Base-by-base conservation (phyloP, 2,888 invertebrate species). In the Tethea ocularis region DNA sequence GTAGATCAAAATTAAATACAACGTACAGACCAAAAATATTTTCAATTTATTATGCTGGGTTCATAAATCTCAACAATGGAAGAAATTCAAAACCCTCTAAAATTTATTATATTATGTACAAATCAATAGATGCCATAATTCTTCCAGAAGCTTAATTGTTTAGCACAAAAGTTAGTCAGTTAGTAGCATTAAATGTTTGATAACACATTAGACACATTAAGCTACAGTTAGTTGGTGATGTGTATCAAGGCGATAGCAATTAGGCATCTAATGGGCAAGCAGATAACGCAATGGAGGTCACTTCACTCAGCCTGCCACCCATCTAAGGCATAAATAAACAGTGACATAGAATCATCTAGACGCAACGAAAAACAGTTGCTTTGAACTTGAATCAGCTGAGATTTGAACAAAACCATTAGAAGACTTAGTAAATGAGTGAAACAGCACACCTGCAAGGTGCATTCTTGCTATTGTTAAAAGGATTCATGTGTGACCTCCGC, bases 401-500 rank as follows among this genome's bases (percentile, higher is more conserved):
- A n/a, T n/a, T 38, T 38, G 17, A 46, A n/a, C 4, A 20, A 20
- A 15, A 20, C 4, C 8, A 8, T 46, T 3, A 15, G 2, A 20
- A 5, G 1, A 2, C n/a, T 1, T n/a, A 20, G 23, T 23, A 13
- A 22, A 52, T 1, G 24, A 24, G 23, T n/a, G 15, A 24, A 2
- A 10, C 17, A n/a, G 24, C 29, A 33, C 29, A 22, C 54, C 22
- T 20, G 54, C 36, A 54, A 7, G 20, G 17, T 33, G 33, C 54
- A 22, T 24, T 33, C 52, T 17, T 4, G 54, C 13, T 33, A 54
- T 54, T 54, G 54, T 54, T 20, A 20, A n/a, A n/a, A 72, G 64
- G 62, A 70, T 58, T 60, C 60, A 51, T 17, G 67, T 10, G 26
- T 56, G 67, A 59, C 75, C 75, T 74, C 71, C 62, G 65, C 59